Conservation (phyloP, 2,888 invertebrate species). For the Perizoma affinitatum region DNA sequence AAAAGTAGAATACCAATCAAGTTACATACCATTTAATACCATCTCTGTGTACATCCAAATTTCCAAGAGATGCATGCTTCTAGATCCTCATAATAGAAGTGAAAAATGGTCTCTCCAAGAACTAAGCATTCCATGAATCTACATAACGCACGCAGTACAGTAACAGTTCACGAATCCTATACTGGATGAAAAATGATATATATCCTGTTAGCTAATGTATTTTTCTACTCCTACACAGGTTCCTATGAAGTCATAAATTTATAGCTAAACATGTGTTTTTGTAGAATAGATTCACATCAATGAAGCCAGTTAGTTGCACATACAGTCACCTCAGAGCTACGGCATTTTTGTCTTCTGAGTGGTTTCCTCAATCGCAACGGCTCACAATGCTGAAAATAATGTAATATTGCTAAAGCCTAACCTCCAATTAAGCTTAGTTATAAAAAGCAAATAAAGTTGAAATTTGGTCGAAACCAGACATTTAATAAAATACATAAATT, state of each 20-base stretch:
- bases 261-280: slow-evolving; percentile 18
- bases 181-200: slow-evolving; percentile 22
- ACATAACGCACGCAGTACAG: slow-evolving; percentile 13
- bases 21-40: neutral
- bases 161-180: slow-evolving; percentile 22
- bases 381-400: slow-evolving; percentile 74
- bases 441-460: no score
- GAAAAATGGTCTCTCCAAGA: slow-evolving; percentile 23
- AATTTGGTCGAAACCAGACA: neutral
- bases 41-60: slow-evolving; percentile 2
- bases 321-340: slow-evolving; percentile 78
- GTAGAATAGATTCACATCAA: slow-evolving; percentile 21
- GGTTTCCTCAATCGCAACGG: slow-evolving; percentile 72
- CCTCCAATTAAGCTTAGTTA: slow-evolving; percentile 19
- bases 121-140: slow-evolving; percentile 31
- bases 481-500: neutral
- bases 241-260: slow-evolving; percentile 19
- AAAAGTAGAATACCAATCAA: slow-evolving; percentile 26
- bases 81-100: slow-evolving; percentile 21
- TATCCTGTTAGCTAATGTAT: slow-evolving; percentile 17
- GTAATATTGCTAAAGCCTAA: slow-evolving; percentile 51
- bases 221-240: slow-evolving; percentile 26
- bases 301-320: slow-evolving; percentile 35
- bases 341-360: slow-evolving; percentile 76
- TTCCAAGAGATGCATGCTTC: slow-evolving; percentile 29